Base-by-base conservation (phyloP, 2,113 vertebrate genomes). In the Archilochus colubris region DNA sequence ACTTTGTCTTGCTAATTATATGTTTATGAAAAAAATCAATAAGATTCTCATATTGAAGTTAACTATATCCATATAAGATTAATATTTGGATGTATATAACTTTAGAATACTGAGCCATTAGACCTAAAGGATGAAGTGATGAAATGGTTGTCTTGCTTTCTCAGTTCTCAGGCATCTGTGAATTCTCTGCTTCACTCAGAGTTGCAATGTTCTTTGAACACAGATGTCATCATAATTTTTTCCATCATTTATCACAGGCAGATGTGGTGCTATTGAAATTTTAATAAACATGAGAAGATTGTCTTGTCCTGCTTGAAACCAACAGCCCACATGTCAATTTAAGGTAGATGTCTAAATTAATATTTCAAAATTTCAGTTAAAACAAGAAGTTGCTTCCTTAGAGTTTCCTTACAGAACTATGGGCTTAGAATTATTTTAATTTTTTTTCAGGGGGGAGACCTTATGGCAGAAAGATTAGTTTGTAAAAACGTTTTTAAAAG, bases 391-490 rank as follows among this genome's bases (percentile, higher is more conserved):
- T 93, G 81, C 93, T 61, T 30, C 5, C 7, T 57, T 58, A 9
- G 12, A 57, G 3, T 66, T 40, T 40, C 40, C 40, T 40, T 40
- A 40, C 40, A 40, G 12, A 25, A 4, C 2, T 76, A 31, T 36
- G 67, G 31, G 6, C 14, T 87, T 82, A 20, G 6, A 38, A 80
- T 86, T 24, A 19, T 0, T 0, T 62, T 12, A 15, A 15, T 6
- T 22, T 46, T 59, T 31, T 58, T 58, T 19, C 3, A 24, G 6
- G 15, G 36, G 50, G 48, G 28, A 23, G 2, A 5, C 6, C 31
- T 83, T 43, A 59, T 54, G 46, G 67, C 18, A 77, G 13, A 4
- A 27, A n/a, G 12, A 55, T n/a, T 12, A 38, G 19, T 82, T 77
- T 1, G 1, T 28, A 55, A 44, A 86, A 68, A 30, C 8, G 38